phyloP scores from a whole-genome alignment of 2,888 invertebrate species.

The Chaitophorus viminalis region DNA sequence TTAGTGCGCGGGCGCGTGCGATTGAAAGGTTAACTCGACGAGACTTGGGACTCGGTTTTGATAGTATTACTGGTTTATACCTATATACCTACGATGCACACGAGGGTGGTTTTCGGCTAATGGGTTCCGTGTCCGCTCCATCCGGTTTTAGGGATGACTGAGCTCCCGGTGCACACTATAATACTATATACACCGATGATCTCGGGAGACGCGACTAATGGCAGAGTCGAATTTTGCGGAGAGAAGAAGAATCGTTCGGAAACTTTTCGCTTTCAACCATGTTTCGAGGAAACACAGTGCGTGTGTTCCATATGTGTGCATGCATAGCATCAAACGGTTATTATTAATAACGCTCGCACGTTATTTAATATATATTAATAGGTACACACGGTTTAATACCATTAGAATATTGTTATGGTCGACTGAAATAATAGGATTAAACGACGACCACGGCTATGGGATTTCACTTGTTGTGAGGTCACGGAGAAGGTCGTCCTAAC shows the following conservation, averaged over 20 bases:
- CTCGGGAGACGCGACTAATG: slow-evolving; percentile 17
- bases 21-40: slow-evolving; percentile 15
- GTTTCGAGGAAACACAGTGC: not conserved
- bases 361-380: not conserved
- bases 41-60: not conserved
- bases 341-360: not conserved
- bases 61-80: no score
- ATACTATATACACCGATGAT: no score
- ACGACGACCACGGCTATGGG: no score
- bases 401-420: no score
- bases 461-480: no score
- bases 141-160: slow-evolving; percentile 45
- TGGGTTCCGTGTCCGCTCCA: slow-evolving; percentile 39
- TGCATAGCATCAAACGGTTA: not conserved
- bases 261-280: not conserved
- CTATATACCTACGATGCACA: no score
- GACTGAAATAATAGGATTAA: no score
- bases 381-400: no score
- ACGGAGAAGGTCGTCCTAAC: no score
- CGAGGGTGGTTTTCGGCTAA: slow-evolving; percentile 15
- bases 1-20: not conserved
- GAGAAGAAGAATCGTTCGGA: not conserved
- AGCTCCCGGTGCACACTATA: no score
- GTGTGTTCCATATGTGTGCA: not conserved
- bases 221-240: not conserved